A percentile compares a stretch with the other conserved stretches of the same genome.
Evolutionary conservation across 2,888 invertebrate genomes (phyloP).

Genomic region (Philhelius pedissequus): DNA sequence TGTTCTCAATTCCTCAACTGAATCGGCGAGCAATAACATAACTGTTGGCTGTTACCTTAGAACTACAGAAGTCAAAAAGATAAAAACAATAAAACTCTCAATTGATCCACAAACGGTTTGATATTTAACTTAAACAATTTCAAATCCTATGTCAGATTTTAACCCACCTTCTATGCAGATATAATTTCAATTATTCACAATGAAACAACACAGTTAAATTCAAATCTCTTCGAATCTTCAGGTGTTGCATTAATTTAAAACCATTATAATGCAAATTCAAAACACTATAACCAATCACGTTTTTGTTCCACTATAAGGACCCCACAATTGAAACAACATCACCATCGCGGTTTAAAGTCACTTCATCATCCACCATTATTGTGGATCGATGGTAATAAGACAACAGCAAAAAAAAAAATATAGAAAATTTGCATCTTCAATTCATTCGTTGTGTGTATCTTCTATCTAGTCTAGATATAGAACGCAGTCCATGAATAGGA

Average conservation of each 20-base stretch:
- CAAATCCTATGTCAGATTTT: too few species aligned
- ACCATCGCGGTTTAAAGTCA: not conserved
- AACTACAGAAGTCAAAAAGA: too few species aligned
- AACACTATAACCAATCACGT: slow-evolving; percentile 36
- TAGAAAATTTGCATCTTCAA: slow-evolving; percentile 41
- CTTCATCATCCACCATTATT: not conserved
- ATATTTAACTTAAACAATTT: too few species aligned
- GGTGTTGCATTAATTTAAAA: slow-evolving; percentile 37
- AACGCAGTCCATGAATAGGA: not conserved
- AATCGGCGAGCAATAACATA: too few species aligned
- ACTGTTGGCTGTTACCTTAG: too few species aligned
- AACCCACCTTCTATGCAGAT: too few species aligned
- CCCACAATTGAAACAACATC: slow-evolving; percentile 8
- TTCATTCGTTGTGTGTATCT: not conserved
- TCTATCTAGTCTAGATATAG: not conserved
- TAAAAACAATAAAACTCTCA: too few species aligned
- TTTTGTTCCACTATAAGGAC: slow-evolving; percentile 12
- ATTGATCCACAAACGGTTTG: too few species aligned
- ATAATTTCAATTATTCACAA: not conserved
- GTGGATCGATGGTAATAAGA: too few species aligned
- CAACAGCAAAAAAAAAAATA: not conserved
- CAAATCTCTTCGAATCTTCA: not conserved
- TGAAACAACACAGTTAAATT: not conserved
- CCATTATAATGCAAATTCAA: slow-evolving; percentile 31
- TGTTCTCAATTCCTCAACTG: too few species aligned